Evolutionary conservation across 2,113 vertebrate species (phyloP).

Genomic region (Calidris pygmaea): DNA sequence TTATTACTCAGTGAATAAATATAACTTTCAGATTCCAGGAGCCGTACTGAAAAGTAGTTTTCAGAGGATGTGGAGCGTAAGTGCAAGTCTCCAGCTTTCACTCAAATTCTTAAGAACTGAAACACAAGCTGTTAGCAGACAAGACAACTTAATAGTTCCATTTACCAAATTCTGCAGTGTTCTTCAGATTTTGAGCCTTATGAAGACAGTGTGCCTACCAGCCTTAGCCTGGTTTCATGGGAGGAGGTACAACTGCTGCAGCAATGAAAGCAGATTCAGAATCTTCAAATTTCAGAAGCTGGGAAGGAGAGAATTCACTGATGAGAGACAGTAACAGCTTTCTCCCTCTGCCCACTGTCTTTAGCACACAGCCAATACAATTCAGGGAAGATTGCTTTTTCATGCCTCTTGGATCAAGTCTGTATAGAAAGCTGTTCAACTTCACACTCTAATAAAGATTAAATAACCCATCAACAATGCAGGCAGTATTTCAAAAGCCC

Average conservation of each 20-base stretch:
- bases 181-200: background rate
- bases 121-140: background rate
- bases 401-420: background rate
- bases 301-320: background rate
- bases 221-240: background rate
- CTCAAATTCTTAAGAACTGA: background rate
- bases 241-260: background rate
- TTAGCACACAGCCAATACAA: background rate
- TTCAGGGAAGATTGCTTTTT: background rate
- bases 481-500: background rate
- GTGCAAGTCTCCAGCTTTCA: background rate
- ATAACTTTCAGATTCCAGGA: background rate
- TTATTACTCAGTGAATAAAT: slow-evolving; percentile 25
- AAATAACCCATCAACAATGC: background rate
- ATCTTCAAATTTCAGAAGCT: background rate
- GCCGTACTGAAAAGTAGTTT: background rate
- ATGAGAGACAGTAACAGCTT: background rate
- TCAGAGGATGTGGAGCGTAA: background rate
- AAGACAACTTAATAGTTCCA: background rate
- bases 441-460: background rate
- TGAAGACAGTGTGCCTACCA: background rate
- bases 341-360: background rate
- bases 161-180: background rate
- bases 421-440: background rate
- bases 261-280: background rate